Conservation (phyloP, 2,113 vertebrate species). For the Vombatus ursinus region DNA sequence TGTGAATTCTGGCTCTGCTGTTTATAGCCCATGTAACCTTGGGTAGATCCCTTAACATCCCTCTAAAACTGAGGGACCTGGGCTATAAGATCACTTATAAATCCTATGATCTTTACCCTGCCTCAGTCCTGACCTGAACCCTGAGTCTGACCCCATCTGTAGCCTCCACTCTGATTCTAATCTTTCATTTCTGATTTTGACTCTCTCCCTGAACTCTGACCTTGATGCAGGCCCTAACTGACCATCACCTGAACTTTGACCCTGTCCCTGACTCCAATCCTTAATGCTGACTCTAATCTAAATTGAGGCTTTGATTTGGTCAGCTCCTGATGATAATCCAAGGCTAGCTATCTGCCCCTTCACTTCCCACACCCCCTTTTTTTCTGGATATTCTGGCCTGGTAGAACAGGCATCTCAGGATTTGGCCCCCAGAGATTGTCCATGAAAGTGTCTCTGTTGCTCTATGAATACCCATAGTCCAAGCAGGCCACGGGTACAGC, state of each 20-base stretch:
- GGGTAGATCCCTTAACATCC: not conserved
- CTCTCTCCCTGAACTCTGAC: not conserved
- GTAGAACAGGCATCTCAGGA: not conserved
- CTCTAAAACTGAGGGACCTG: not conserved
- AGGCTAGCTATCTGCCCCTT: not conserved
- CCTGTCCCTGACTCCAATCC: not conserved
- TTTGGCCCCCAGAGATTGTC: not conserved
- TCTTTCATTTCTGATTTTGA: not conserved
- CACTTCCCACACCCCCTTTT: not conserved
- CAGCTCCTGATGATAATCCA: not conserved
- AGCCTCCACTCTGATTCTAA: not conserved
- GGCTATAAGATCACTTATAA: not conserved
- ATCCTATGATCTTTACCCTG: not conserved
- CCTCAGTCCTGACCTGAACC: constrained; percentile 2
- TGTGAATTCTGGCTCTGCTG: not conserved
- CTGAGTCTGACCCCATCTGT: not conserved
- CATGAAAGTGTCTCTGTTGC: not conserved
- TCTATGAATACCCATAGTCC: not conserved
- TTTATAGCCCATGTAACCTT: not conserved
- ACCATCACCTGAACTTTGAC: not conserved
- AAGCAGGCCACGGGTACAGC: not conserved
- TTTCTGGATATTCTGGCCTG: not conserved
- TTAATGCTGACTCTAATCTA: not conserved
- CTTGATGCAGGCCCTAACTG: not conserved
- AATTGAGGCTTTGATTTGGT: not conserved